Percentiles rank a stretch among this genome's conserved stretches.
phyloP scores from a whole-genome alignment of 2,113 vertebrate genomes.

The Mugil cephalus region DNA sequence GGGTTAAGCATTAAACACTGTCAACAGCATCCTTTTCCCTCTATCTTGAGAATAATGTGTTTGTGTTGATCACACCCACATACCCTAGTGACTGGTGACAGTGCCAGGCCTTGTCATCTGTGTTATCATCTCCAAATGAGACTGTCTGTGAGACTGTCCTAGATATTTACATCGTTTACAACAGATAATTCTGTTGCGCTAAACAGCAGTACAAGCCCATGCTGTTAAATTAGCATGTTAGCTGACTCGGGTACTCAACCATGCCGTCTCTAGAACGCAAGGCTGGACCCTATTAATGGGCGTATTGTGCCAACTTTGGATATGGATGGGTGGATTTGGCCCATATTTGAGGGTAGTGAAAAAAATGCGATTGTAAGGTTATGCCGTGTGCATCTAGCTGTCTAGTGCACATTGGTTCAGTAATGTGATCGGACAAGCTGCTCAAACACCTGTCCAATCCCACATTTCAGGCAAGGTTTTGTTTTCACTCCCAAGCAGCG shows the following conservation, averaged over 20 bases:
- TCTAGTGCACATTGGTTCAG: constrained; percentile 75
- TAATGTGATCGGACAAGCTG: constrained; percentile 85
- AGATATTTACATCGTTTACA: constrained; percentile 80
- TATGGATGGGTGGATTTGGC: constrained; percentile 69
- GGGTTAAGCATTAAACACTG: constrained; percentile 70
- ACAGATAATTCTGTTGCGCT: constrained; percentile 70
- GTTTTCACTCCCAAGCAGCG: constrained; percentile 76
- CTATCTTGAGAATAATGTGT: constrained; percentile 81
- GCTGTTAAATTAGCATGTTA: constrained; percentile 80
- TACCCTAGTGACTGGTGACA: constrained; percentile 80
- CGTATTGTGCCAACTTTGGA: constrained; percentile 73
- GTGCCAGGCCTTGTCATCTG: constrained; percentile 81
- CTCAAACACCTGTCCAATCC: constrained; percentile 85
- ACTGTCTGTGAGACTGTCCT: constrained; percentile 76
- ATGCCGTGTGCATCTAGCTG: constrained; percentile 78
- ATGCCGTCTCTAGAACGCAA: constrained; percentile 65
- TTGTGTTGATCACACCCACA: constrained; percentile 83
- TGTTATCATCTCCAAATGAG: constrained; percentile 80
- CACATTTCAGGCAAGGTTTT: constrained; percentile 79
- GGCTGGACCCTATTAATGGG: constrained; percentile 73
- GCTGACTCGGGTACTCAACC: constrained; percentile 66
- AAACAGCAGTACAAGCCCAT: constrained; percentile 67
- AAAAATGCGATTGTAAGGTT: constrained; percentile 78
- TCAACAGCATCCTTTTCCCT: constrained; percentile 69
- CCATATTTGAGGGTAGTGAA: constrained; percentile 67